A percentile compares a stretch with the other conserved stretches of the same genome.
phyloP scores from a whole-genome alignment of 2,888 invertebrate genomes.

The Carcina quercana region DNA sequence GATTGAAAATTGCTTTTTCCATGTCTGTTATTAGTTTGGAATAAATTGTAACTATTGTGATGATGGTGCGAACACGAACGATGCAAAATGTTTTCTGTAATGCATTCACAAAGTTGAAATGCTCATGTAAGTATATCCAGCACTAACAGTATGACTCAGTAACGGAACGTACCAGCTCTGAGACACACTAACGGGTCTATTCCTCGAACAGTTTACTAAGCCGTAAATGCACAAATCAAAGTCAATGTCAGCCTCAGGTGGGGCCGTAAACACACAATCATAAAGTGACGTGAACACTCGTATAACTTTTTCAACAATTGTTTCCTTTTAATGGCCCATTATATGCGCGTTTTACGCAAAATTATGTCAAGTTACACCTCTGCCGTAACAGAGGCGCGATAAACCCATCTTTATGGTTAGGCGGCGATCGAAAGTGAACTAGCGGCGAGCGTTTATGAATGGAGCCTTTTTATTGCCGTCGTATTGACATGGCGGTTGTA shows the following conservation, averaged over 20 bases:
- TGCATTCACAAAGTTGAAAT: too few relatives aligned
- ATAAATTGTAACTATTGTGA: background rate
- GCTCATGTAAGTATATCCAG: too few relatives aligned
- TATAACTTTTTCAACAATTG: slow-evolving; percentile 75
- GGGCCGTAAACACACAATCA: slow-evolving; percentile 70
- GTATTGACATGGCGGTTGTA: slow-evolving; percentile 62
- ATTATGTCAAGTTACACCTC: slow-evolving; percentile 73
- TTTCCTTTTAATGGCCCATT: slow-evolving; percentile 73
- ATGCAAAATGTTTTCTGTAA: too few relatives aligned
- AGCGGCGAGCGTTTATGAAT: slow-evolving; percentile 61
- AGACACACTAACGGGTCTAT: slow-evolving; percentile 33
- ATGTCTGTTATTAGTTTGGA: background rate
- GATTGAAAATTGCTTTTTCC: slow-evolving; percentile 1
- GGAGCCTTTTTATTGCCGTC: slow-evolving; percentile 65
- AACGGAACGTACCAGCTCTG: slow-evolving; percentile 9
- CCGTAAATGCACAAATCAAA: slow-evolving; percentile 70
- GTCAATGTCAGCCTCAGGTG: slow-evolving; percentile 72
- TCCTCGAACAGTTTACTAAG: slow-evolving; percentile 53
- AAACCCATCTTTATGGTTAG: slow-evolving; percentile 70
- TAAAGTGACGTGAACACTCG: slow-evolving; percentile 70
- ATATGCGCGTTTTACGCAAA: slow-evolving; percentile 72
- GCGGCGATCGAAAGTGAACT: slow-evolving; percentile 64
- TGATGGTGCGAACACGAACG: too few relatives aligned
- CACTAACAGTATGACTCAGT: too few relatives aligned
- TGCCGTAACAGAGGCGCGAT: slow-evolving; percentile 65